Evolutionary conservation across 2,113 vertebrate species (phyloP).

Genomic region (Cavia porcellus): DNA sequence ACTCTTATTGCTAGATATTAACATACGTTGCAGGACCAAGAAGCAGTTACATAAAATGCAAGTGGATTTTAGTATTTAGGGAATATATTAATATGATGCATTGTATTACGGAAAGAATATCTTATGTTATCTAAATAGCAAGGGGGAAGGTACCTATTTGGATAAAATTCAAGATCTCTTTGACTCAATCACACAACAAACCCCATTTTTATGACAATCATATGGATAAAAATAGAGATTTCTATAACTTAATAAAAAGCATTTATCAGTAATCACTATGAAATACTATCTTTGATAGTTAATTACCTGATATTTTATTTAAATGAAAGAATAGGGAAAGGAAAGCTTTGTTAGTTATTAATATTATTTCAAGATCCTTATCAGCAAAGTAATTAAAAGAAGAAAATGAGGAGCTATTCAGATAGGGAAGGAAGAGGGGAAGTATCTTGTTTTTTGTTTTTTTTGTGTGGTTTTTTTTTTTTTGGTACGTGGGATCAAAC

Average conservation of each 20-base stretch:
- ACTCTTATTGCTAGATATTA: not conserved
- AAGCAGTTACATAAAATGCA: not conserved
- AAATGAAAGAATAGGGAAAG: conserved; percentile 1
- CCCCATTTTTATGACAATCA: too few relatives aligned
- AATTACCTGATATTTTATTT: not conserved
- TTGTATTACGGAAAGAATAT: not conserved
- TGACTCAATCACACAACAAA: not conserved
- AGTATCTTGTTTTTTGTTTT: not conserved
- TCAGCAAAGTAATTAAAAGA: not conserved
- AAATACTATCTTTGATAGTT: not conserved
- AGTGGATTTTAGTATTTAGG: not conserved
- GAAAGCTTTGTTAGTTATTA: not conserved
- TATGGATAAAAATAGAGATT: not conserved
- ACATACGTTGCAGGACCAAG: not conserved
- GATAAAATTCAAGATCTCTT: not conserved
- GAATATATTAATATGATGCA: not conserved
- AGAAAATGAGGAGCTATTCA: not conserved
- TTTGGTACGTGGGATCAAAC: too few relatives aligned
- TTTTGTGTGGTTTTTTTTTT: too few relatives aligned
- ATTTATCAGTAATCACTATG: not conserved
- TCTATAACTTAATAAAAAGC: not conserved
- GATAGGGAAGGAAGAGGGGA: not conserved
- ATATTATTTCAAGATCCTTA: conserved; percentile 9
- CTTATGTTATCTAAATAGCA: conserved; percentile 9
- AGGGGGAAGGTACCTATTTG: not conserved